A percentile compares a stretch with the other conserved stretches of the same genome.
Evolutionary conservation across 2,797 vertebrate genomes (phyloP).

Genomic region (Antrozous pallidus): DNA sequence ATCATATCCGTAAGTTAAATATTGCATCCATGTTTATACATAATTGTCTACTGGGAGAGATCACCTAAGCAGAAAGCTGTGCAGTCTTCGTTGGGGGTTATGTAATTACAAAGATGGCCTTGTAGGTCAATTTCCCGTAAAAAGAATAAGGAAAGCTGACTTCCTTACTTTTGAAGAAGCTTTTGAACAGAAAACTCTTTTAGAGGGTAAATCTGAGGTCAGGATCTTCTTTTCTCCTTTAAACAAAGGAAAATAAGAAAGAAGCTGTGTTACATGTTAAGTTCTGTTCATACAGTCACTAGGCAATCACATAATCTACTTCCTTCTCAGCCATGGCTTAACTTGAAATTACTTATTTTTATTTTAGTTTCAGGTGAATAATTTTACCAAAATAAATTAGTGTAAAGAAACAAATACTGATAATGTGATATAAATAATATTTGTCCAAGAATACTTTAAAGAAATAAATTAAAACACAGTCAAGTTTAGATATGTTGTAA

Average conservation of each 20-base stretch:
- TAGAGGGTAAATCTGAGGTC: background rate
- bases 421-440: background rate
- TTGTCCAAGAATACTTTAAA: slow-evolving; percentile 12
- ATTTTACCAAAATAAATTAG: slow-evolving; percentile 39
- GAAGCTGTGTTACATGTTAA: background rate
- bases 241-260: background rate
- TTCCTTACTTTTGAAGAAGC: background rate
- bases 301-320: background rate
- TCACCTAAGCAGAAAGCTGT: background rate
- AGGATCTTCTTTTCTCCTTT: background rate
- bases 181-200: background rate
- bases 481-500: background rate
- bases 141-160: background rate
- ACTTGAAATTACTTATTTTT: background rate
- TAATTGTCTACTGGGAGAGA: background rate
- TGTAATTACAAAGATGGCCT: slow-evolving; percentile 4
- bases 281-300: background rate
- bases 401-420: slow-evolving; percentile 9
- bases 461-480: background rate
- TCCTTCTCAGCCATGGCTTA: background rate
- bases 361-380: slow-evolving; percentile 25
- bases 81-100: background rate
- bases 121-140: background rate
- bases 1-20: background rate
- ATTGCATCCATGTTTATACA: background rate